Conservation (phyloP, 2,888 invertebrate genomes). For the Itoplectis maculator region DNA sequence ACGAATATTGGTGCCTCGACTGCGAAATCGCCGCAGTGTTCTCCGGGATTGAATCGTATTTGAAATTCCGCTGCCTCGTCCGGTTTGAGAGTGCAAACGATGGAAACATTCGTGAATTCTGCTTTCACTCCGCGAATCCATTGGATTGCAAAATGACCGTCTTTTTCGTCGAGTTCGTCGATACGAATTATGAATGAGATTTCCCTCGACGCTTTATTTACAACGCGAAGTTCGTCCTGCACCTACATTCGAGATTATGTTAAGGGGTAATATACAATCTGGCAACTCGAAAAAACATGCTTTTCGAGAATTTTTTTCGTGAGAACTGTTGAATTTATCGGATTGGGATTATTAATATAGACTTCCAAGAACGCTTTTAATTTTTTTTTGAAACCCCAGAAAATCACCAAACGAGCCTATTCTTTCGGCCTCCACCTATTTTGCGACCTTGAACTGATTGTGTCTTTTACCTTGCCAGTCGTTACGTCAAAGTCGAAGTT, state of each 20-base stretch:
- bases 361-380: too few relatives aligned
- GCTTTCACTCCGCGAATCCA: conserved; percentile 72
- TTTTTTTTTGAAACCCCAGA: too few relatives aligned
- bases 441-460: too few relatives aligned
- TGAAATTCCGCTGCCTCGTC: conserved; percentile 73
- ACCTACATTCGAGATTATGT: conserved; percentile 21
- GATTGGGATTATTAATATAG: too few relatives aligned
- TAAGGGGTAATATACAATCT: too few relatives aligned
- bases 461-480: conserved; percentile 60
- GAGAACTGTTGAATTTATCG: too few relatives aligned
- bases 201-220: conserved; percentile 69
- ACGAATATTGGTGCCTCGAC: conserved; percentile 81
- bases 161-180: conserved; percentile 70
- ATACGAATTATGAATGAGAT: conserved; percentile 76
- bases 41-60: conserved; percentile 76
- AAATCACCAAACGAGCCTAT: too few relatives aligned
- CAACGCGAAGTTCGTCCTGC: conserved; percentile 61
- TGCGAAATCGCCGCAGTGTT: conserved; percentile 72
- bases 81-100: conserved; percentile 74
- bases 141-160: conserved; percentile 76
- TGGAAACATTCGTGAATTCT: conserved; percentile 55
- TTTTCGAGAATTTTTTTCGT: too few relatives aligned
- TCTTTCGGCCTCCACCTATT: too few relatives aligned
- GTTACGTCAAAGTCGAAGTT: conserved; percentile 68
- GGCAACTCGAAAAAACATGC: too few relatives aligned